A percentile compares a stretch with the other conserved stretches of the same genome.
Evolutionary conservation across 37 sponge, comb jelly and placozoan genomes (phyloP).

Genomic region (Petrosia ficiformis): DNA sequence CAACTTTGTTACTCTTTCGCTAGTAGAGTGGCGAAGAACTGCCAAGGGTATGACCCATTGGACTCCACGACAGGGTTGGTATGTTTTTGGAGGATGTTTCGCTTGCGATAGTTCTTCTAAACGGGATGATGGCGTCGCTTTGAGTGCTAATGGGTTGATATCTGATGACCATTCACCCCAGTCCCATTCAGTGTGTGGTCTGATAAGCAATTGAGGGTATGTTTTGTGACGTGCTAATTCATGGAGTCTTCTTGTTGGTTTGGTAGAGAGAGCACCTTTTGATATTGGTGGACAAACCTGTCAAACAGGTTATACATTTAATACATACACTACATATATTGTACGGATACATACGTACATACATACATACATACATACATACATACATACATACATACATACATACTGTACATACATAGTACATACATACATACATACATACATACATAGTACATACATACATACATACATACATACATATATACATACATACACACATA

Average conservation of each 20-base stretch:
- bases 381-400: too few species aligned
- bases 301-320: background rate
- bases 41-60: slow-evolving; percentile 50
- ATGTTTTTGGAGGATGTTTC: slow-evolving; percentile 33
- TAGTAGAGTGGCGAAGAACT: slow-evolving; percentile 39
- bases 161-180: slow-evolving; percentile 71
- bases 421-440: too few species aligned
- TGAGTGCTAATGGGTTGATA: slow-evolving; percentile 43
- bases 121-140: slow-evolving; percentile 31
- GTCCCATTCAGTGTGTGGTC: slow-evolving; percentile 65
- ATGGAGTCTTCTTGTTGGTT: slow-evolving; percentile 16
- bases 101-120: slow-evolving; percentile 38
- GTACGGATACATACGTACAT: too few species aligned
- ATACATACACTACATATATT: too few species aligned
- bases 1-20: slow-evolving; percentile 59
- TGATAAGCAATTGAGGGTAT: slow-evolving; percentile 47
- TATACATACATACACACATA: too few species aligned
- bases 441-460: too few species aligned
- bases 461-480: too few species aligned
- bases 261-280: slow-evolving; percentile 16
- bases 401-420: too few species aligned
- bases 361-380: too few species aligned
- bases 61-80: slow-evolving; percentile 37
- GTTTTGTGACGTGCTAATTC: slow-evolving; percentile 61
- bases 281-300: slow-evolving; percentile 69